Conservation (phyloP, 2,797 vertebrate species). For the Choloepus didactylus region DNA sequence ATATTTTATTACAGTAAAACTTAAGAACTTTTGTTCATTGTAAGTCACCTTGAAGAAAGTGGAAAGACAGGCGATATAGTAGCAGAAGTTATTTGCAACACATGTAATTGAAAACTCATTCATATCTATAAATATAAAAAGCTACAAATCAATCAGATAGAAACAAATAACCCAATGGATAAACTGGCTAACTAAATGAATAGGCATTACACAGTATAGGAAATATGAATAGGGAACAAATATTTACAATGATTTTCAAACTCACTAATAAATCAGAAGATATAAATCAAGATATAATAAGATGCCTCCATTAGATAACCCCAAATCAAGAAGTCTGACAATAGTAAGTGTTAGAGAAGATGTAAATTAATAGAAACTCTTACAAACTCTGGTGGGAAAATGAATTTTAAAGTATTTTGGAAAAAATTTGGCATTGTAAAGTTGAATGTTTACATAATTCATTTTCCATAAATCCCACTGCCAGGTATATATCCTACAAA, state of each 20-base stretch:
- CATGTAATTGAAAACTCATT: constrained; percentile 11
- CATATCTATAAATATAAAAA: constrained; percentile 30
- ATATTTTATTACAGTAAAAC: constrained; percentile 51
- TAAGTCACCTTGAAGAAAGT: constrained; percentile 11
- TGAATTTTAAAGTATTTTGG: constrained; percentile 23
- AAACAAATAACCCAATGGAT: background rate
- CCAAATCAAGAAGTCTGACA: constrained; percentile 22
- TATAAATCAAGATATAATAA: constrained; percentile 25
- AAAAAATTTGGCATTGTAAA: constrained; percentile 46
- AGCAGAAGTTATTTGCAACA: constrained; percentile 28
- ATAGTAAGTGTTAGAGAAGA: background rate
- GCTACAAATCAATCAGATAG: background rate
- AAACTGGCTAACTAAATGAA: constrained; percentile 55
- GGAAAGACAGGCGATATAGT: background rate
- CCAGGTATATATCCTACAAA: background rate
- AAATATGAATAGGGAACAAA: background rate
- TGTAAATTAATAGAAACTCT: background rate
- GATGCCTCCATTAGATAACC: background rate
- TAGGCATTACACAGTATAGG: background rate
- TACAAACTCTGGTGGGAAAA: background rate
- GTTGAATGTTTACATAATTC: constrained; percentile 39
- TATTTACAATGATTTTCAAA: constrained; percentile 52
- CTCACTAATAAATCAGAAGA: constrained; percentile 40
- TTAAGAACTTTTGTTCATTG: constrained; percentile 41
- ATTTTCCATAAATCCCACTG: background rate